phyloP scores from a whole-genome alignment of 1,140 invertebrate genomes.

The Myzus persicae region DNA sequence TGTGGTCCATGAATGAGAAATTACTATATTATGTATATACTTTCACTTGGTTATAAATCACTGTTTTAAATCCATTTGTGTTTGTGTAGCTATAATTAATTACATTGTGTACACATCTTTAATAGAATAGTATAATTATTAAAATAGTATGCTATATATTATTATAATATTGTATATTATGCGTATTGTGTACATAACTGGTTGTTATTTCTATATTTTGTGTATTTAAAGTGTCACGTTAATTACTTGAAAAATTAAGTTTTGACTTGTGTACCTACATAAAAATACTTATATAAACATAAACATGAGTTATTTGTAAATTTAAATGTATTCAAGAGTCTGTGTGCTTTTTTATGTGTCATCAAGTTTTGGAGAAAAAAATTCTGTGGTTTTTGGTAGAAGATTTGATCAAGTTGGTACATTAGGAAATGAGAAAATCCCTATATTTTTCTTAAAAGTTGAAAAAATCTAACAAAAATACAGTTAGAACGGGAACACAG shows the following conservation, averaged over 20 bases:
- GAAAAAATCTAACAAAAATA: too few relatives aligned
- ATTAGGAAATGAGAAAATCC: too few relatives aligned
- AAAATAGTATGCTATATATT: too few relatives aligned
- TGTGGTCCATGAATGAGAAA: not conserved
- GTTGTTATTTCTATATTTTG: not conserved
- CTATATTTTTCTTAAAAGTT: too few relatives aligned
- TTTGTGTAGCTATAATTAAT: not conserved
- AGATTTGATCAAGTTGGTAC: too few relatives aligned
- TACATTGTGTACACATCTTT: not conserved
- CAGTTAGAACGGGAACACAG: too few relatives aligned
- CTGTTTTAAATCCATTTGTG: conserved; percentile 1
- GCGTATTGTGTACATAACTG: not conserved
- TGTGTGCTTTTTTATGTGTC: too few relatives aligned
- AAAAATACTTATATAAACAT: not conserved
- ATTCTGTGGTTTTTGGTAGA: not conserved
- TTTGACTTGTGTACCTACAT: not conserved
- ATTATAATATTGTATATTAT: too few relatives aligned
- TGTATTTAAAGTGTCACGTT: conserved; percentile 7
- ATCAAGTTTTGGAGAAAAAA: not conserved
- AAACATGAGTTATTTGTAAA: not conserved
- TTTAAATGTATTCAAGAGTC: not conserved
- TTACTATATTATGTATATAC: not conserved
- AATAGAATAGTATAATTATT: not conserved
- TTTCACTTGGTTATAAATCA: conserved; percentile 28
- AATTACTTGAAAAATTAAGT: not conserved